These are phyloP conservation scores for Aelia acuminata DNA, from an alignment of 2,888 invertebrate species.

Conservation along the genomic window DNA sequence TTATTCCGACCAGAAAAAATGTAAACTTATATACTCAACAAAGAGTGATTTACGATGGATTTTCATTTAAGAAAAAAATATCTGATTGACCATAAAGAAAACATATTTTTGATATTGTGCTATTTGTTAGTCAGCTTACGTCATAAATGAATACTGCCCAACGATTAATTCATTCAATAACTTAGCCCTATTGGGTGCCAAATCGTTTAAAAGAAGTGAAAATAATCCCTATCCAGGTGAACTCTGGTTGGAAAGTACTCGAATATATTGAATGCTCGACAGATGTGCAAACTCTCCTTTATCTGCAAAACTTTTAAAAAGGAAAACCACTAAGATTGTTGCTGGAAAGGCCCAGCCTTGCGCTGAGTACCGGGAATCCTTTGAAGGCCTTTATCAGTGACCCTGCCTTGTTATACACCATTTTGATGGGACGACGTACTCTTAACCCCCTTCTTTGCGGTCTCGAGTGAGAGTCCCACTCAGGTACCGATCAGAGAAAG, in stretches of 20 bases:
- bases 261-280: too few relatives aligned
- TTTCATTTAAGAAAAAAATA: too few relatives aligned
- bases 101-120: too few relatives aligned
- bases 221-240: not conserved
- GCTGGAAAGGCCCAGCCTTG: not conserved
- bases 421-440: not conserved
- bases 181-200: too few relatives aligned
- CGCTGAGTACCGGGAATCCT: not conserved
- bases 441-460: slow-evolving; percentile 46
- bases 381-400: slow-evolving; percentile 8
- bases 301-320: not conserved
- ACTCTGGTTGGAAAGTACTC: not conserved
- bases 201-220: not conserved
- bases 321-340: not conserved
- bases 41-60: too few relatives aligned
- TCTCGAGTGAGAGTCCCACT: slow-evolving; percentile 21
- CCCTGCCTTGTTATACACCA: slow-evolving; percentile 6
- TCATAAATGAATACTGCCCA: too few relatives aligned
- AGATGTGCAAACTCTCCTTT: not conserved
- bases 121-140: too few relatives aligned
- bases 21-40: too few relatives aligned
- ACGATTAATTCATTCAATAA: too few relatives aligned
- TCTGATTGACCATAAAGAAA: too few relatives aligned
- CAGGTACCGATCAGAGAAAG: slow-evolving; percentile 46
- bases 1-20: too few relatives aligned